phyloP scores from a whole-genome alignment of 1,140 invertebrate genomes.

The Ridgeia piscesae region DNA sequence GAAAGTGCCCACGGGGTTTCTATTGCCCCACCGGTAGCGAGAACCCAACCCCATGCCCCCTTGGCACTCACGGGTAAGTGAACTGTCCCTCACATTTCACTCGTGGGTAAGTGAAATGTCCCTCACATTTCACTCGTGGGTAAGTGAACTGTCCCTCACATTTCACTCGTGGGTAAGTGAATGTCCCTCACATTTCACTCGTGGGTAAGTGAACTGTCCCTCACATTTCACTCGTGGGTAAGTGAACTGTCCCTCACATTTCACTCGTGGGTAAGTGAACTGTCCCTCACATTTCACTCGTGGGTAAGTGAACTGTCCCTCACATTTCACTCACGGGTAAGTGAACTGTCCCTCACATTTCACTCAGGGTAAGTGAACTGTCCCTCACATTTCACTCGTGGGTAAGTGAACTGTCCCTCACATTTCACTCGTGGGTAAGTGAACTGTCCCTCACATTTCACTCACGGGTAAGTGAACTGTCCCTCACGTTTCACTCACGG shows the following conservation, averaged over 20 bases:
- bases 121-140: too few species aligned
- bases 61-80: constrained; percentile 50
- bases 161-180: constrained; percentile 44
- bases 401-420: constrained; percentile 41
- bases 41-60: constrained; percentile 41
- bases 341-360: too few species aligned
- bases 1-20: constrained; percentile 42
- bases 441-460: too few species aligned
- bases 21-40: constrained; percentile 48
- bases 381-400: too few species aligned
- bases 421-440: constrained; percentile 49
- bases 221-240: constrained; percentile 51
- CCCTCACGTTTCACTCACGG: too few species aligned
- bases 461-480: constrained; percentile 44
- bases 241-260: too few species aligned
- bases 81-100: background rate
- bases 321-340: constrained; percentile 51
- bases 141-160: too few species aligned
- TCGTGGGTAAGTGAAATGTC: too few species aligned
- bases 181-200: too few species aligned
- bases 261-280: constrained; percentile 45
- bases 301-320: constrained; percentile 42
- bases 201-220: constrained; percentile 43
- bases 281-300: too few species aligned
- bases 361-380: constrained; percentile 45